Evolutionary conservation across 2,888 invertebrate species (phyloP).

Genomic region (Tanypteryx hageni): DNA sequence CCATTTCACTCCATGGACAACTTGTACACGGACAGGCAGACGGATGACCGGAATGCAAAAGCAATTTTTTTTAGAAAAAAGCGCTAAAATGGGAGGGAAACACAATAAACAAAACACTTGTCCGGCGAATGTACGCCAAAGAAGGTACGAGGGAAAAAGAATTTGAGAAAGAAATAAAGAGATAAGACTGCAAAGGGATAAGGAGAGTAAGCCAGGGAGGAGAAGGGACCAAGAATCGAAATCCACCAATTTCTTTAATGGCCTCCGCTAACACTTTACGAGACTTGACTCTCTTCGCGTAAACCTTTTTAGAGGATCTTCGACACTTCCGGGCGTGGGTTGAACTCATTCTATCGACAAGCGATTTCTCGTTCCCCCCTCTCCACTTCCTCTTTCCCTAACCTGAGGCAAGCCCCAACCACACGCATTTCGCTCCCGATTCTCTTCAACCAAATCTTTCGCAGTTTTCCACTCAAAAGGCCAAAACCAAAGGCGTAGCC

Average conservation of each 20-base stretch:
- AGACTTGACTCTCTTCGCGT: background rate
- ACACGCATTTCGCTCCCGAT: background rate
- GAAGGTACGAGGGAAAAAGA: background rate
- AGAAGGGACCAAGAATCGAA: background rate
- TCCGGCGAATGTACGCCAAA: background rate
- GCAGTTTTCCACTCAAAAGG: background rate
- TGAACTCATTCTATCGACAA: background rate
- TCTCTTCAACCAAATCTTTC: background rate
- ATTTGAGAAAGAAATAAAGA: background rate
- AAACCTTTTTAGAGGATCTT: background rate
- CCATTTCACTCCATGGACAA: no score
- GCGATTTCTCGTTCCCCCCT: background rate
- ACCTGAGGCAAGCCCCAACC: background rate
- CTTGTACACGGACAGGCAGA: no score
- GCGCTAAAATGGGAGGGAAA: background rate
- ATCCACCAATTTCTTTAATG: slow-evolving; percentile 43
- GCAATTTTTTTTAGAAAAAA: background rate
- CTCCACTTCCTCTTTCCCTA: no score
- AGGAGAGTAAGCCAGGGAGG: background rate
- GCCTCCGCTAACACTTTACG: slow-evolving; percentile 39
- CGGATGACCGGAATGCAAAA: background rate
- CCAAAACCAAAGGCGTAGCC: background rate
- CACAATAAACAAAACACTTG: background rate
- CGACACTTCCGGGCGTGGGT: background rate
- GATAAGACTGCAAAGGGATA: background rate